phyloP scores from a whole-genome alignment of 2,797 vertebrate genomes.

The Anomalospiza imberbis region DNA sequence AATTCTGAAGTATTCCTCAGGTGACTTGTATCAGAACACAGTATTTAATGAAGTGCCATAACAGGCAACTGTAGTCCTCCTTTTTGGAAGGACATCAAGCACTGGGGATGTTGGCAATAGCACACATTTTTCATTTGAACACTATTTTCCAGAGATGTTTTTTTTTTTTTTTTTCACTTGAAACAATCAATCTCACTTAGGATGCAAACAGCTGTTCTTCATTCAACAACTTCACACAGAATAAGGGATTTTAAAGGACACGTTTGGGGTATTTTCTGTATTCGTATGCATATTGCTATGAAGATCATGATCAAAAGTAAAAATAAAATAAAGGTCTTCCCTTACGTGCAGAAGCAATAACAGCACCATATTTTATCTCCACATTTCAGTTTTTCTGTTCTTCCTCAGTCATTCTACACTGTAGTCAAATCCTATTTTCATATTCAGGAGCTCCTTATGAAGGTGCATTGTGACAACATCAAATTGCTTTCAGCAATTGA shows the following conservation, averaged over 20 bases:
- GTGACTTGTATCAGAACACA: neutral
- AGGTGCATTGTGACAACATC: neutral
- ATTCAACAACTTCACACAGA: neutral
- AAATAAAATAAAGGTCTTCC: neutral
- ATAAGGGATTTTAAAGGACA: neutral
- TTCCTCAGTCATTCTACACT: neutral
- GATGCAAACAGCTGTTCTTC: conserved; percentile 29
- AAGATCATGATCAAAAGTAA: neutral
- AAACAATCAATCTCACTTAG: neutral
- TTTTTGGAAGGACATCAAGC: conserved; percentile 5
- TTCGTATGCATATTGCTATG: neutral
- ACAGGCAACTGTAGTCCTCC: neutral
- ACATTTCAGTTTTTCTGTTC: neutral
- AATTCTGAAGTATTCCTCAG: neutral
- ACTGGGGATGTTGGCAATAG: neutral
- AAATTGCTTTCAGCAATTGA: neutral
- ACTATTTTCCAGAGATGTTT: conserved; percentile 5
- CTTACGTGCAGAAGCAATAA: neutral
- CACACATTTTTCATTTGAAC: neutral
- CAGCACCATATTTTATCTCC: neutral
- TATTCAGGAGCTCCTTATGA: neutral
- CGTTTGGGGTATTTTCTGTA: neutral
- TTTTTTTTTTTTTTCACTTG: conserved; percentile 35
- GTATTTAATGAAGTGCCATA: neutral
- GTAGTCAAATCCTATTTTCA: neutral